Conservation (phyloP, 1,140 invertebrate species). For the Plectrocnemia conspersa region DNA sequence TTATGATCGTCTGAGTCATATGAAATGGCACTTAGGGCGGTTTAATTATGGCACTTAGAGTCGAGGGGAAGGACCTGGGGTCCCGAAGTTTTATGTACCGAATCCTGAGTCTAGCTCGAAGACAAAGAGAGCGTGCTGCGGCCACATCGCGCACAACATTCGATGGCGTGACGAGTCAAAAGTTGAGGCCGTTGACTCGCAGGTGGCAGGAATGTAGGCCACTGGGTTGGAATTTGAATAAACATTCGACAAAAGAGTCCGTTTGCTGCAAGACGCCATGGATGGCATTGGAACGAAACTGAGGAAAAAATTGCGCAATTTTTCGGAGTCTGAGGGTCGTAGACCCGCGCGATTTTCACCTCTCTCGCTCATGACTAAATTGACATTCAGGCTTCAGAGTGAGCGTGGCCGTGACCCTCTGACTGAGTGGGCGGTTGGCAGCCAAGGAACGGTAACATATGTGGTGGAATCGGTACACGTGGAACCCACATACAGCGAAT, state of each 20-base stretch:
- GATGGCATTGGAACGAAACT: not conserved
- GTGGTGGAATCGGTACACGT: not conserved
- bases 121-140: too few species aligned
- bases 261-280: too few species aligned
- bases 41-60: too few species aligned
- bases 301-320: not conserved
- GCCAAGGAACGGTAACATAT: not conserved
- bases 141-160: not conserved
- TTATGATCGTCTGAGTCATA: too few species aligned
- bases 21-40: too few species aligned
- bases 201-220: conserved; percentile 28
- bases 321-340: not conserved
- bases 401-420: too few species aligned
- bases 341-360: not conserved
- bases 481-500: not conserved
- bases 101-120: too few species aligned
- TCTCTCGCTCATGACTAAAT: too few species aligned
- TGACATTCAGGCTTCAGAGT: too few species aligned
- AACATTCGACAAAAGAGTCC: conserved; percentile 18
- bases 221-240: conserved; percentile 27
- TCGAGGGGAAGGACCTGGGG: too few species aligned
- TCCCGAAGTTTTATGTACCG: too few species aligned
- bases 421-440: too few species aligned
- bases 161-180: conserved; percentile 22
- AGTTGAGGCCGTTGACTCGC: conserved; percentile 26